Percentiles rank a stretch among this genome's conserved stretches.
Conservation (phyloP, 2,888 invertebrate species). For the Trachelus tabidus region DNA sequence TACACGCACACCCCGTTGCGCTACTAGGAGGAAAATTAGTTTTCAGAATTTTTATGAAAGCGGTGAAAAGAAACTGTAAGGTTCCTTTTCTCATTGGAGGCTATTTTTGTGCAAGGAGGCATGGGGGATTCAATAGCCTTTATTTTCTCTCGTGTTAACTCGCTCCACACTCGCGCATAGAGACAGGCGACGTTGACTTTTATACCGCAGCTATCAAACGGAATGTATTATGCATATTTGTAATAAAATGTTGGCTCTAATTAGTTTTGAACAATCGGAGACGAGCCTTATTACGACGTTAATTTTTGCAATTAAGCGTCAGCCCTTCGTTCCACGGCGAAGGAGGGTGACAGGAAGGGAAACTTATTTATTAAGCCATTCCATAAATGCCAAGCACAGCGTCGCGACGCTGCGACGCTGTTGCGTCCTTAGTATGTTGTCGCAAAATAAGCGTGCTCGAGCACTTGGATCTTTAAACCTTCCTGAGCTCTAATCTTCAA, state of each 20-base stretch:
- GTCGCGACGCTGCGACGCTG: background rate
- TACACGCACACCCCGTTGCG: slow-evolving; percentile 33
- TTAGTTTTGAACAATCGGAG: slow-evolving; percentile 57
- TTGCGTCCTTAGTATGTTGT: background rate
- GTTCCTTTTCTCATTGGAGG: slow-evolving; percentile 64
- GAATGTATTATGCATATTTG: slow-evolving; percentile 3
- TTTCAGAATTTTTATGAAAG: slow-evolving; percentile 66
- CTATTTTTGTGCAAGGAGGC: slow-evolving; percentile 60
- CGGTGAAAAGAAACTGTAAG: slow-evolving; percentile 62
- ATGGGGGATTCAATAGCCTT: slow-evolving; percentile 61
- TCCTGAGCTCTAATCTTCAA: background rate
- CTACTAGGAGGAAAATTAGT: slow-evolving; percentile 63
- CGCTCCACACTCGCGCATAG: slow-evolving; percentile 29
- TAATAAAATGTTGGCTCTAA: slow-evolving; percentile 41
- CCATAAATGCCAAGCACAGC: background rate
- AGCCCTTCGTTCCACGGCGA: slow-evolving; percentile 6
- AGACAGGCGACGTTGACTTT: slow-evolving; percentile 12
- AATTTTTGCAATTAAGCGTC: slow-evolving; percentile 59
- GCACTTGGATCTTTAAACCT: background rate
- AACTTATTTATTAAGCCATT: slow-evolving; percentile 22
- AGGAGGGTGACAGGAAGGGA: background rate
- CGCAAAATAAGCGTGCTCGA: background rate
- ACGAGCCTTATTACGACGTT: slow-evolving; percentile 34
- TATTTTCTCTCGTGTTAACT: slow-evolving; percentile 60
- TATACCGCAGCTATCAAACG: slow-evolving; percentile 5